These are phyloP conservation scores for Centropyge bicolor DNA, from an alignment of 2,797 vertebrate species.

Conservation along the genomic window DNA sequence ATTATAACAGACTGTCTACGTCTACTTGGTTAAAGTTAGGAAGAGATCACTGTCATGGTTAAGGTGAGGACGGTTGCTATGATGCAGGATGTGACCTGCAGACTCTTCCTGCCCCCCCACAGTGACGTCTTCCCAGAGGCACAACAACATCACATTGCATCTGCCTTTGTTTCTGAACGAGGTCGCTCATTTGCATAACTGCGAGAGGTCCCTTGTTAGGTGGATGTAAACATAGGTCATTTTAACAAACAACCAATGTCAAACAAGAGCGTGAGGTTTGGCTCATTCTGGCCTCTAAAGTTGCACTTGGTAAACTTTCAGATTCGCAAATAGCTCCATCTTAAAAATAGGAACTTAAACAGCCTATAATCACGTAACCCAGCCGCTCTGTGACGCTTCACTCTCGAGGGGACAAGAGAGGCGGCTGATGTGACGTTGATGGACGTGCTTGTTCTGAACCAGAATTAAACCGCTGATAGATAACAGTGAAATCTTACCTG, in stretches of 20 bases:
- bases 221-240: conserved; percentile 8
- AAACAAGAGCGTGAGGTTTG: neutral
- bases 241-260: conserved; percentile 14
- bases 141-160: neutral
- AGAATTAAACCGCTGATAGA: conserved; percentile 27
- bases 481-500: neutral
- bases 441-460: conserved; percentile 23
- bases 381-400: neutral
- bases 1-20: too few species aligned
- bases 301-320: neutral
- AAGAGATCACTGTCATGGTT: too few species aligned
- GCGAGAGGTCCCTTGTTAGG: conserved; percentile 5
- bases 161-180: neutral
- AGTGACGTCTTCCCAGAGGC: neutral
- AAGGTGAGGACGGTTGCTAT: neutral
- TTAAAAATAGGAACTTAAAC: neutral
- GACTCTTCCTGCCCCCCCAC: neutral
- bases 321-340: neutral
- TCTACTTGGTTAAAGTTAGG: too few species aligned
- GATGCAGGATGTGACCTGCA: neutral
- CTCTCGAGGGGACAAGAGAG: neutral
- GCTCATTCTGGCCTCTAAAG: neutral
- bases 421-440: conserved; percentile 24
- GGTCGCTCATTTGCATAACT: neutral
- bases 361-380: neutral